Base-by-base conservation (phyloP, 2,113 vertebrate species). In the Saccopteryx bilineata region DNA sequence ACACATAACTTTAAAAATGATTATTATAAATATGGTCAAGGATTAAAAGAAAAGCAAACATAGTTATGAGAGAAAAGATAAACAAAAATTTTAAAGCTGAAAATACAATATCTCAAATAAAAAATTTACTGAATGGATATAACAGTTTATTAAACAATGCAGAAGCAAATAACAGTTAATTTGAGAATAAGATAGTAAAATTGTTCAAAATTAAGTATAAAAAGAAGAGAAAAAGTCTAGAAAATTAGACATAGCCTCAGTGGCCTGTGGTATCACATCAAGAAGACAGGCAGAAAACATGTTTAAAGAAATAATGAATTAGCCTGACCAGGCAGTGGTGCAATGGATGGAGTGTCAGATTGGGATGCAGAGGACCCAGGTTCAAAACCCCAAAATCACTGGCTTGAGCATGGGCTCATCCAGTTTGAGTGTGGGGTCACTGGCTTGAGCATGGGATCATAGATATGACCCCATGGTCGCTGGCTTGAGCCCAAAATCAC, bases 31-130 rank as follows among this genome's bases (percentile, higher is more conserved):
- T 54, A 31, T 23, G 6, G 5, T 11, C 18, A 66, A 75, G 39
- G 39, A 96, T 74, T 90, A 60, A 90, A 28, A 86, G 14, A 14
- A 87, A 83, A 58, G 12, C 6, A 93, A 12, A 50, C n/a, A 75
- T n/a, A 72, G 46, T 61, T 68, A 86, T 58, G 24, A 90, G 26
- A 92, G 48, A 26, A 96, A 90, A 81, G 15, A 52, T 58, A 74
- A 86, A 74, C 58, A 75, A 93, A 78, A 17, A 86, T 65, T 46
- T 18, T 23, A 65, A 61, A 18, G 9, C 26, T 82, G n/a, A 81
- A 66, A 69, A 91, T 68, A 69, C 9, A 87, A 23, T 60, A 68
- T 33, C 18, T n/a, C 24, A 78, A 72, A 46, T 82, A 15, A 75
- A 58, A 92, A 84, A 18, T 11, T 19, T 84, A 63, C 60, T 92